Conservation (phyloP, 2,113 vertebrate species). For the Sceloporus tristichus region DNA sequence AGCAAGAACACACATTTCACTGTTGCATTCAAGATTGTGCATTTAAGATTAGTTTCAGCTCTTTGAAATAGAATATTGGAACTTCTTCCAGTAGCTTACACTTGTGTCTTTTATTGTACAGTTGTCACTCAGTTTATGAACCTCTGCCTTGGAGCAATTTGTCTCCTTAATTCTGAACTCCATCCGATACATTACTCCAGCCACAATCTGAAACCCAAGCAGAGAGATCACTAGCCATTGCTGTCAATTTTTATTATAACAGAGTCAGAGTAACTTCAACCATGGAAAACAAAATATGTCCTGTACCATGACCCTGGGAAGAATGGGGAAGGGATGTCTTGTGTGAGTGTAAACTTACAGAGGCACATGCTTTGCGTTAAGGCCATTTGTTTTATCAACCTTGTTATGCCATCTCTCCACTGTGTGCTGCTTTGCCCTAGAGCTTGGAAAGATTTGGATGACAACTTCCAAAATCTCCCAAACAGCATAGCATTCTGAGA, state of each 20-base stretch:
- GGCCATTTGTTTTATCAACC: too few relatives aligned
- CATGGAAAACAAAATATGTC: not conserved
- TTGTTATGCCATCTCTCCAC: too few relatives aligned
- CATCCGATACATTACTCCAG: slow-evolving; percentile 74
- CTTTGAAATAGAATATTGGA: not conserved
- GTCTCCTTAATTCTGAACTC: slow-evolving; percentile 71
- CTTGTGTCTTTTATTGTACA: not conserved
- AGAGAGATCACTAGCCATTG: slow-evolving; percentile 42
- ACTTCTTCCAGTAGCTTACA: not conserved
- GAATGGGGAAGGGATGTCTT: not conserved
- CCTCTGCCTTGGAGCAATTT: slow-evolving; percentile 83
- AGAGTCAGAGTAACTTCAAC: not conserved
- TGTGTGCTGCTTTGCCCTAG: too few relatives aligned
- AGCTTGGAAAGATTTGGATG: too few relatives aligned
- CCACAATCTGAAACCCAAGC: slow-evolving; percentile 80
- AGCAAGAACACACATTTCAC: not conserved
- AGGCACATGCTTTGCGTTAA: too few relatives aligned
- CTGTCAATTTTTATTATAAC: not conserved
- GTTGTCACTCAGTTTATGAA: slow-evolving; percentile 70
- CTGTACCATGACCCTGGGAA: not conserved
- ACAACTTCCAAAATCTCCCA: too few relatives aligned
- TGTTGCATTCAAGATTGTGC: not conserved
- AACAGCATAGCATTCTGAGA: too few relatives aligned
- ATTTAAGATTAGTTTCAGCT: not conserved
- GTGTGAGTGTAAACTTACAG: not conserved